A percentile compares a stretch with the other conserved stretches of the same genome.
phyloP scores from a whole-genome alignment of 2,113 vertebrate genomes.

The Felis chaus region DNA sequence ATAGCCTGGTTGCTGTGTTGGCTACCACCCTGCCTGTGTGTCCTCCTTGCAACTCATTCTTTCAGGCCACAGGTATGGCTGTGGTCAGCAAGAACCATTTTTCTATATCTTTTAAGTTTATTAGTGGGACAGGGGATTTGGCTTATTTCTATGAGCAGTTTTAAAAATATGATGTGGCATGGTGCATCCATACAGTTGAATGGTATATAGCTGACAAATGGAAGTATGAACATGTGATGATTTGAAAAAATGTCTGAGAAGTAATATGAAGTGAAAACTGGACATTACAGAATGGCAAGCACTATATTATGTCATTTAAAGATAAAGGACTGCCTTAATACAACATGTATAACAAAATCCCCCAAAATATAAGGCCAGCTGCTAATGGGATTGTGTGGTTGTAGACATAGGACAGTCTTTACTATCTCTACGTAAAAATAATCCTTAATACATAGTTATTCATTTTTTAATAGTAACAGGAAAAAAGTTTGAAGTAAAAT shows the following conservation, averaged over 20 bases:
- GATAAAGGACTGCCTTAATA: constrained; percentile 14
- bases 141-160: constrained; percentile 40
- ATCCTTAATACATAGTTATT: not conserved
- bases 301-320: constrained; percentile 11
- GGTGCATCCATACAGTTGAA: not conserved
- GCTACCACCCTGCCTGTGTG: not conserved
- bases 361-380: not conserved
- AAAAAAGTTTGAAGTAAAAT: constrained; percentile 43
- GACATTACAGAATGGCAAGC: constrained; percentile 36
- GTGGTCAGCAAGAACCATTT: not conserved
- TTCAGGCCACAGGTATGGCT: constrained; percentile 38
- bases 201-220: not conserved
- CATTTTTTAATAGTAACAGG: constrained; percentile 20
- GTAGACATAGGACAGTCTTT: not conserved
- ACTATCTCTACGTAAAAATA: constrained; percentile 19
- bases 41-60: not conserved
- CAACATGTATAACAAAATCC: not conserved
- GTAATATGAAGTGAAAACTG: not conserved
- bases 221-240: not conserved
- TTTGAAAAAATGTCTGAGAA: constrained; percentile 44
- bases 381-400: not conserved
- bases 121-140: not conserved
- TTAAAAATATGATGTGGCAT: constrained; percentile 25
- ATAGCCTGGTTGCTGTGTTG: constrained; percentile 6
- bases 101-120: not conserved